Evolutionary conservation across 2,888 invertebrate species (phyloP).

Genomic region (Petrophora chlorosata): DNA sequence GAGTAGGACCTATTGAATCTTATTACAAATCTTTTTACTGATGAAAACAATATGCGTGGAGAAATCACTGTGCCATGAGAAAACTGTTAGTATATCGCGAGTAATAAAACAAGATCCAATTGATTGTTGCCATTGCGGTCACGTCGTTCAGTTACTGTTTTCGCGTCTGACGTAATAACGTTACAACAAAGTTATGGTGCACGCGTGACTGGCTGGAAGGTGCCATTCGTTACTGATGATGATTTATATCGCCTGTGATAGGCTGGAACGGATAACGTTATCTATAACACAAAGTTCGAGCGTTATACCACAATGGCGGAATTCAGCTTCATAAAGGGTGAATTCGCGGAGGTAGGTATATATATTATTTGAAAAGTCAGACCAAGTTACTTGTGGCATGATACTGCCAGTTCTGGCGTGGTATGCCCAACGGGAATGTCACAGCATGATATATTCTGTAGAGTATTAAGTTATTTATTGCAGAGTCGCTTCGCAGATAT

Average conservation of each 20-base stretch:
- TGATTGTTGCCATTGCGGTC: conserved; percentile 81
- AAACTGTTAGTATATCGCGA: conserved; percentile 43
- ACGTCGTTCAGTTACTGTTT: conserved; percentile 82
- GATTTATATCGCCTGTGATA: conserved; percentile 25
- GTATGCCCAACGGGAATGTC: not conserved
- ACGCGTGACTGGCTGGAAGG: conserved; percentile 72
- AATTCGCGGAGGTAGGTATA: conserved; percentile 1
- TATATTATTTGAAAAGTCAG: not conserved
- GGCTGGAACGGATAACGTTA: conserved; percentile 16
- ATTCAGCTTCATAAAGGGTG: conserved; percentile 2
- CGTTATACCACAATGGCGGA: conserved; percentile 4
- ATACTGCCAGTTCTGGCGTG: not conserved
- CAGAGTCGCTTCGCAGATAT: too few relatives aligned
- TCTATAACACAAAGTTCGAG: conserved; percentile 18
- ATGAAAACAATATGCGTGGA: conserved; percentile 12
- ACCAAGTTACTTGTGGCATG: not conserved
- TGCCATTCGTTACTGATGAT: conserved; percentile 46
- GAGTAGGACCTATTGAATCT: too few relatives aligned
- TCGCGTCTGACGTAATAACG: conserved; percentile 81
- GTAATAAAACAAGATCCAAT: conserved; percentile 76
- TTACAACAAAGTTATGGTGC: conserved; percentile 79
- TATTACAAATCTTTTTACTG: too few relatives aligned
- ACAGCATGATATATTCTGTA: not conserved
- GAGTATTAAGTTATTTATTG: not conserved
- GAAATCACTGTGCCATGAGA: conserved; percentile 15